phyloP scores from a whole-genome alignment of 2,888 invertebrate genomes.

The Callinectes sapidus region DNA sequence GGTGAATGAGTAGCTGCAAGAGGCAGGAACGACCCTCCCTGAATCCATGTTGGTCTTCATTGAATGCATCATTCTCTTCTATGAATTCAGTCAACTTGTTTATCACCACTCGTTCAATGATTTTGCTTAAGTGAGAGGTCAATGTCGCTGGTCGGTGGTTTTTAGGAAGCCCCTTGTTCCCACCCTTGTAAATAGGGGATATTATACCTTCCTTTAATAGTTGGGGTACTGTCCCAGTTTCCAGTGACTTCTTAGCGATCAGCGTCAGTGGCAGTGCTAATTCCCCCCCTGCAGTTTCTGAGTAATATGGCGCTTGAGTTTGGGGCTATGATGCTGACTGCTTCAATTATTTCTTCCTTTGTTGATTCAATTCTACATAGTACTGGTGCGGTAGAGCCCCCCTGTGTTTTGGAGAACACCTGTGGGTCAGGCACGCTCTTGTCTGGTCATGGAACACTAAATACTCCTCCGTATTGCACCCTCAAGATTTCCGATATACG shows the following conservation, averaged over 20 bases:
- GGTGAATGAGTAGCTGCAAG: too few species aligned
- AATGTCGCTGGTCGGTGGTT: too few species aligned
- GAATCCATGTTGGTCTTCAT: too few species aligned
- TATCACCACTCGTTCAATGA: too few species aligned
- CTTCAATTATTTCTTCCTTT: not conserved
- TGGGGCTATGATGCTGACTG: not conserved
- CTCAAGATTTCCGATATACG: not conserved
- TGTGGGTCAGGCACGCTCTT: constrained; percentile 3
- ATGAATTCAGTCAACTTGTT: too few species aligned
- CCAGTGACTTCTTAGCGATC: too few species aligned
- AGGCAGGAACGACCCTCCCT: too few species aligned
- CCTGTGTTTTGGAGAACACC: not conserved
- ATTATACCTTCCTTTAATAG: too few species aligned
- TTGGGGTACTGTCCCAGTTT: constrained; percentile 26
- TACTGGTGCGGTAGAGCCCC: not conserved
- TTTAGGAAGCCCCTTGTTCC: too few species aligned
- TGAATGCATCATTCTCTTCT: too few species aligned
- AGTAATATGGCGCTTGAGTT: not conserved
- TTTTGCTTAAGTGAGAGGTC: too few species aligned
- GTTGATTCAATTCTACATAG: not conserved
- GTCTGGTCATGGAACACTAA: not conserved
- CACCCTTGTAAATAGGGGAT: too few species aligned
- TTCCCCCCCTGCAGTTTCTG: not conserved
- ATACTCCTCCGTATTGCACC: constrained; percentile 11
- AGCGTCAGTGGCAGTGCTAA: constrained; percentile 13